Percentiles rank a stretch among this genome's conserved stretches.
These are phyloP conservation scores for Mastigias papua DNA, from an alignment of 30 jellyfish, hydroid and myxozoan species.

Conservation along the genomic window DNA sequence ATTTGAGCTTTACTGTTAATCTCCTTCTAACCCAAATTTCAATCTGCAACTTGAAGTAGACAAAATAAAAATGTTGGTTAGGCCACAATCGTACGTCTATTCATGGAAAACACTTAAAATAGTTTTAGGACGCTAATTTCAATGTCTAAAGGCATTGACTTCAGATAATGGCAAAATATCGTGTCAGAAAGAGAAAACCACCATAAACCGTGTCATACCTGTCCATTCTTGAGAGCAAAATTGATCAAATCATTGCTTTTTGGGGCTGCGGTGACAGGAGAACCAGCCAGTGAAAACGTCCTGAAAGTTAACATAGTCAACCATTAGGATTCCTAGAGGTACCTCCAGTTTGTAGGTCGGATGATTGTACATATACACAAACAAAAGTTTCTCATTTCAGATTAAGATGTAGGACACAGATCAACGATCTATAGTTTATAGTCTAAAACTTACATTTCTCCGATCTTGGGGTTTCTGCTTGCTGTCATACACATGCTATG, in stretches of 20 bases:
- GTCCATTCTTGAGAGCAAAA: slow-evolving; percentile 18
- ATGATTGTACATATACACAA: background rate
- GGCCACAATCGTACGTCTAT: no score
- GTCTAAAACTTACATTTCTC: slow-evolving; percentile 15
- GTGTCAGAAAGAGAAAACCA: background rate
- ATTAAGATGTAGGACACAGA: background rate
- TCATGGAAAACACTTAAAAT: no score
- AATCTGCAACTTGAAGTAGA: no score
- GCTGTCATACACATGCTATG: slow-evolving; percentile 21
- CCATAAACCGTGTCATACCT: background rate
- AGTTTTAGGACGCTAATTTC: no score
- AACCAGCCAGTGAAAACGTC: slow-evolving; percentile 61
- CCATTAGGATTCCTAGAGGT: background rate
- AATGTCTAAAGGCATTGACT: no score
- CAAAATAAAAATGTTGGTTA: no score
- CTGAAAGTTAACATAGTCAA: background rate
- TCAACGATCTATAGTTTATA: background rate
- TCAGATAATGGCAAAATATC: no score
- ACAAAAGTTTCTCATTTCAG: background rate
- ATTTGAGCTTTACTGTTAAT: no score
- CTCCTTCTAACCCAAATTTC: no score
- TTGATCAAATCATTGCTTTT: background rate
- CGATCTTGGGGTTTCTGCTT: slow-evolving; percentile 36
- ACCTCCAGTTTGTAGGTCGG: background rate
- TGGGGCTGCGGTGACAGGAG: slow-evolving; percentile 38